These are phyloP conservation scores for Hydrolagus affinis DNA, from an alignment of 2,113 vertebrate genomes.

Conservation along the genomic window DNA sequence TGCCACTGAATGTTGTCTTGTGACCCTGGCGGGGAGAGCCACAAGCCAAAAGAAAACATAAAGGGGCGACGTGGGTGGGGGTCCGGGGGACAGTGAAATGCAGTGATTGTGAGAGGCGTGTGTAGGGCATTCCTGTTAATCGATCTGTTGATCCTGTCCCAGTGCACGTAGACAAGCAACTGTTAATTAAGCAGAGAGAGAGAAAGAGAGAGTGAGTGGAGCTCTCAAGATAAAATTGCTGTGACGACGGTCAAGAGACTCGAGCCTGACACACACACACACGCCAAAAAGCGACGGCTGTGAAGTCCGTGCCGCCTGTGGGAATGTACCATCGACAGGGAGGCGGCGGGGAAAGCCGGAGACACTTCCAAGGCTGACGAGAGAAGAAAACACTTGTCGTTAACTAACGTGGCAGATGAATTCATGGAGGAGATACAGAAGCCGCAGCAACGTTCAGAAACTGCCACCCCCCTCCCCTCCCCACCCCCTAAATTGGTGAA, in stretches of 20 bases:
- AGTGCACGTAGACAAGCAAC: neutral
- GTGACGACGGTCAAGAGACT: constrained; percentile 39
- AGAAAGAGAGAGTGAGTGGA: constrained; percentile 12
- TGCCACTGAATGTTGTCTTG: too few relatives aligned
- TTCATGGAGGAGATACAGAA: neutral
- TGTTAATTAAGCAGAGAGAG: too few relatives aligned
- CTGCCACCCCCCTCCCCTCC: too few relatives aligned
- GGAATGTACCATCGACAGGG: constrained; percentile 44
- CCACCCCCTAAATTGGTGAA: neutral
- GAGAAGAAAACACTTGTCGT: neutral
- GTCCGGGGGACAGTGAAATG: too few relatives aligned
- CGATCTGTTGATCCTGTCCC: neutral
- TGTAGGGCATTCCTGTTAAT: neutral
- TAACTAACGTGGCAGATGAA: neutral
- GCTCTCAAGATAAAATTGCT: neutral
- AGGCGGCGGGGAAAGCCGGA: constrained; percentile 33
- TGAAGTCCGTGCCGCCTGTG: constrained; percentile 37
- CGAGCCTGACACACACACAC: constrained; percentile 35
- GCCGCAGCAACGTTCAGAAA: neutral
- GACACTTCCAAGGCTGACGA: too few relatives aligned
- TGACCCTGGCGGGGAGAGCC: too few relatives aligned
- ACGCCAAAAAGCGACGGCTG: constrained; percentile 34
- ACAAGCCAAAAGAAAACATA: too few relatives aligned
- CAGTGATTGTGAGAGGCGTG: too few relatives aligned
- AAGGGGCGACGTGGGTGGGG: too few relatives aligned